Evolutionary conservation across 2,888 invertebrate species (phyloP).

Genomic region (Diaphora mendica): DNA sequence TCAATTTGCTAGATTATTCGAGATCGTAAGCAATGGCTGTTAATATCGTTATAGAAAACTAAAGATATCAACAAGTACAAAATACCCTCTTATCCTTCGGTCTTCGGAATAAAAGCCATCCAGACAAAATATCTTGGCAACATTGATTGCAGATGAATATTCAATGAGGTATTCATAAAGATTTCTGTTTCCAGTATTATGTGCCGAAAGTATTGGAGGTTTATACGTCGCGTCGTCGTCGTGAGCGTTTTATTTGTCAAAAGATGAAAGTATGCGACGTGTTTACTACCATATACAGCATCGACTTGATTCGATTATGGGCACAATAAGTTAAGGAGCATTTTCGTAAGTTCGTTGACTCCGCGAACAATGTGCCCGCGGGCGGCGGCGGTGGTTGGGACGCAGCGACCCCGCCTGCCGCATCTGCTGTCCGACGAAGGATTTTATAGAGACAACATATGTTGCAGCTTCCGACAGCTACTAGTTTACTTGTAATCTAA

Average conservation of each 20-base stretch:
- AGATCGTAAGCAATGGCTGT: constrained; percentile 54
- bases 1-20: constrained; percentile 75
- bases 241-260: constrained; percentile 69
- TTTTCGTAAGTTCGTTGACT: constrained; percentile 85
- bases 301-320: constrained; percentile 83
- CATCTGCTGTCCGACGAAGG: constrained; percentile 76
- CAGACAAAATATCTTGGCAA: constrained; percentile 30
- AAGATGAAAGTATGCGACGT: constrained; percentile 70
- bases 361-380: constrained; percentile 78
- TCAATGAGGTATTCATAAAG: constrained; percentile 31
- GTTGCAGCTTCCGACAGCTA: constrained; percentile 59
- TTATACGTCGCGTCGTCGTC: constrained; percentile 63
- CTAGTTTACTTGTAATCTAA: constrained; percentile 20
- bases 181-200: constrained; percentile 52
- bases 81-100: constrained; percentile 15
- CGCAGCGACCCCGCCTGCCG: constrained; percentile 65
- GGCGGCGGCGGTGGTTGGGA: constrained; percentile 55
- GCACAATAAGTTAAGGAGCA: constrained; percentile 81
- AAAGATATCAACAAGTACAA: constrained; percentile 38
- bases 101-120: constrained; percentile 23
- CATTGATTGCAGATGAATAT: constrained; percentile 43
- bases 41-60: constrained; percentile 47
- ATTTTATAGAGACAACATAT: constrained; percentile 73
- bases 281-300: constrained; percentile 80
- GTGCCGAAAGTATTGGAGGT: constrained; percentile 54